A percentile compares a stretch with the other conserved stretches of the same genome.
phyloP scores from a whole-genome alignment of 2,888 invertebrate genomes.

The Flabesymbios commensalis region DNA sequence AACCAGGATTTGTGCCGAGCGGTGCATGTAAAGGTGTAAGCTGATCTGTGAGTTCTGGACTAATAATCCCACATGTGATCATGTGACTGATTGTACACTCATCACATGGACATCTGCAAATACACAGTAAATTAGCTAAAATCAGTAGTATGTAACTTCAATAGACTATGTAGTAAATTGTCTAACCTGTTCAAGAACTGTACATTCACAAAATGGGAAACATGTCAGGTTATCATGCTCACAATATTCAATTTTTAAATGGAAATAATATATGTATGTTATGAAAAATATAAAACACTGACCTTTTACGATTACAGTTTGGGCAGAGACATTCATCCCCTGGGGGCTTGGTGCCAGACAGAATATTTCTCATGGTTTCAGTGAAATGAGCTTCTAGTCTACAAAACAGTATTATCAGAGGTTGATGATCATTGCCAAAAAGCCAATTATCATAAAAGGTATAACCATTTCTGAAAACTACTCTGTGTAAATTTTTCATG shows the following conservation, averaged over 20 bases:
- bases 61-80: constrained; percentile 61
- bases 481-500: no score
- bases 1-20: not conserved
- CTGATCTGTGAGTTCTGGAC: constrained; percentile 49
- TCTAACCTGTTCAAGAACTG: no score
- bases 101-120: constrained; percentile 60
- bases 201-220: no score
- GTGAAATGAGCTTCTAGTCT: constrained; percentile 54
- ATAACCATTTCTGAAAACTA: no score
- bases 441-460: no score
- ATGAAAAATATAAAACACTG: not conserved
- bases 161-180: no score
- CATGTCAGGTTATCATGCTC: no score
- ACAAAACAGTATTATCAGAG: no score
- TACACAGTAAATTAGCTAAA: not conserved
- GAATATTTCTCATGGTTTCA: constrained; percentile 57
- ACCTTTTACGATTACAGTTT: constrained; percentile 58
- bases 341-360: constrained; percentile 52
- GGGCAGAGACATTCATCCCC: constrained; percentile 54
- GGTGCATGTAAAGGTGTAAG: constrained; percentile 38
- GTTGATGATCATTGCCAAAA: no score
- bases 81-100: constrained; percentile 61
- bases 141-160: not conserved
- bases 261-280: no score
- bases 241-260: no score